phyloP scores from a whole-genome alignment of 2,113 vertebrate species.

The Notarius quadriscutis region DNA sequence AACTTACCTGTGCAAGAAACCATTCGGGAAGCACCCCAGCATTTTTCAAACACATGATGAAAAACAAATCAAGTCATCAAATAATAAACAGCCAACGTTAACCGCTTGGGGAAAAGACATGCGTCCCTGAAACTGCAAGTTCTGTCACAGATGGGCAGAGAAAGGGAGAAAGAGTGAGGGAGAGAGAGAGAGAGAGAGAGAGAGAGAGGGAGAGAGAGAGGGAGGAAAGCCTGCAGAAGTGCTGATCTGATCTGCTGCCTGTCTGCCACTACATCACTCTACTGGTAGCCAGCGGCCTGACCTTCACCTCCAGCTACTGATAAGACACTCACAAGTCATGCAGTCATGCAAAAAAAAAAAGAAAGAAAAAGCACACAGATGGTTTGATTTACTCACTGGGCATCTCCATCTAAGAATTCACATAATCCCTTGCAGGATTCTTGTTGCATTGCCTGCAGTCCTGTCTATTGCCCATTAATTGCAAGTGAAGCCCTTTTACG shows the following conservation, averaged over 20 bases:
- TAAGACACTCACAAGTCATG: constrained; percentile 54
- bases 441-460: constrained; percentile 66
- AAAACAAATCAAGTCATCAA: constrained; percentile 37
- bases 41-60: constrained; percentile 70
- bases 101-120: constrained; percentile 38
- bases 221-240: background rate
- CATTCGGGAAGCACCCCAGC: constrained; percentile 70
- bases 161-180: background rate
- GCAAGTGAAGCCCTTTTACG: constrained; percentile 74
- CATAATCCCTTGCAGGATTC: constrained; percentile 69
- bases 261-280: constrained; percentile 64
- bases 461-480: constrained; percentile 75
- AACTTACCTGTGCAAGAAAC: constrained; percentile 73
- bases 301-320: constrained; percentile 60
- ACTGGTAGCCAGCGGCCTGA: constrained; percentile 64
- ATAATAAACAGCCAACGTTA: background rate
- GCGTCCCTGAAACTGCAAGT: background rate
- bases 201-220: background rate
- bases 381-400: constrained; percentile 73
- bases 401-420: constrained; percentile 72
- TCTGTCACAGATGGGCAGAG: background rate
- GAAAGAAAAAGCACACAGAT: constrained; percentile 46
- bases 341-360: constrained; percentile 51
- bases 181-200: background rate
- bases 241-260: constrained; percentile 44